phyloP scores from a whole-genome alignment of 2,888 invertebrate species.

The Eupithecia inturbata region DNA sequence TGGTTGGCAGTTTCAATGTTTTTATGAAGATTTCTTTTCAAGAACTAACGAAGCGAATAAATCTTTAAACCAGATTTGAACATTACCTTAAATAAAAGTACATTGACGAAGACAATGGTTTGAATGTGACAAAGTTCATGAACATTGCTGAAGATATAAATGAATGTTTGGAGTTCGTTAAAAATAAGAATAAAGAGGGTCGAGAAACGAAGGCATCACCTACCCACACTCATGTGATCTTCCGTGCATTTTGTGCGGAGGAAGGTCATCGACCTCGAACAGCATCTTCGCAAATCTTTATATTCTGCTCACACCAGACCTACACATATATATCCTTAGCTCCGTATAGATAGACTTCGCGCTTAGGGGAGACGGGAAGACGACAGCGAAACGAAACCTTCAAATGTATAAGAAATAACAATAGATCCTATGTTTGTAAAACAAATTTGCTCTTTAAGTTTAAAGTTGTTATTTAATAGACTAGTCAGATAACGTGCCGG shows the following conservation, averaged over 20 bases:
- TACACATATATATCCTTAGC: constrained; percentile 48
- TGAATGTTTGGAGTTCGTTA: constrained; percentile 52
- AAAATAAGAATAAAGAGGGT: constrained; percentile 62
- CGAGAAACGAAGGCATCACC: constrained; percentile 53
- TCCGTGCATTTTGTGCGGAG: constrained; percentile 69
- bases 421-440: constrained; percentile 12
- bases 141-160: constrained; percentile 48
- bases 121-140: constrained; percentile 42
- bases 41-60: not conserved
- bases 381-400: constrained; percentile 37
- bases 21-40: constrained; percentile 21
- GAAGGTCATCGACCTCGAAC: constrained; percentile 71
- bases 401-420: constrained; percentile 19
- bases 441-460: not conserved
- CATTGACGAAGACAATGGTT: constrained; percentile 13
- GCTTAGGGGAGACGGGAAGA: constrained; percentile 49
- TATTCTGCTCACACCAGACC: constrained; percentile 56
- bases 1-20: constrained; percentile 31
- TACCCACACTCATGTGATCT: constrained; percentile 62
- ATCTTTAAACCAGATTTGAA: not conserved
- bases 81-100: not conserved
- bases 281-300: constrained; percentile 78
- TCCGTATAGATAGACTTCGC: constrained; percentile 51
- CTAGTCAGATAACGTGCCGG: constrained; percentile 17
- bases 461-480: not conserved